Evolutionary conservation across 1,140 invertebrate species (phyloP).

Genomic region (Yoshiicerus persimilis): DNA sequence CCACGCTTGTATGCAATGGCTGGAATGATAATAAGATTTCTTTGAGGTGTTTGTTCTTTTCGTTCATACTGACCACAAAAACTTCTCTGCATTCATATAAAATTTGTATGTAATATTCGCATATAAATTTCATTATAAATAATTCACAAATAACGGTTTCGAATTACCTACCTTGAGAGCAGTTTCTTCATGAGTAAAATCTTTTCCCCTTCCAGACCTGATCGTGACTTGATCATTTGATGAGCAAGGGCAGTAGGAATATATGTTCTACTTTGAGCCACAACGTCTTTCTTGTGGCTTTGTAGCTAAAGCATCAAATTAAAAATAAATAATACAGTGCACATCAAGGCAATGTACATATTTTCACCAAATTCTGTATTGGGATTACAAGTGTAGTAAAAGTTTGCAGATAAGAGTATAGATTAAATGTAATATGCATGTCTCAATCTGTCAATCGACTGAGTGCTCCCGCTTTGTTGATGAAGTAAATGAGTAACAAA

Average conservation of each 20-base stretch:
- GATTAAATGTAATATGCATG: neutral
- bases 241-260: neutral
- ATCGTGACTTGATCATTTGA: constrained; percentile 26
- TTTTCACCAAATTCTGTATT: constrained; percentile 12
- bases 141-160: neutral
- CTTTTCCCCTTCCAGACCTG: neutral
- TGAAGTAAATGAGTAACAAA: neutral
- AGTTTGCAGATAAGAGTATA: neutral
- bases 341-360: neutral
- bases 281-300: constrained; percentile 1
- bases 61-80: neutral
- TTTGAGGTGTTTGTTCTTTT: neutral
- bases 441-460: neutral
- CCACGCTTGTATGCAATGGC: neutral
- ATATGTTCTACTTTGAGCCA: neutral
- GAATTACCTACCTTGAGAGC: neutral
- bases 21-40: neutral
- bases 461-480: neutral
- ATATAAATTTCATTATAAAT: too few species aligned
- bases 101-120: neutral
- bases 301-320: neutral
- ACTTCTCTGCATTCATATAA: neutral
- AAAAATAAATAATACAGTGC: neutral
- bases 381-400: neutral
- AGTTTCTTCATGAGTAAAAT: neutral